Conservation (phyloP, 2,888 invertebrate genomes). For the Apodemia zela region DNA sequence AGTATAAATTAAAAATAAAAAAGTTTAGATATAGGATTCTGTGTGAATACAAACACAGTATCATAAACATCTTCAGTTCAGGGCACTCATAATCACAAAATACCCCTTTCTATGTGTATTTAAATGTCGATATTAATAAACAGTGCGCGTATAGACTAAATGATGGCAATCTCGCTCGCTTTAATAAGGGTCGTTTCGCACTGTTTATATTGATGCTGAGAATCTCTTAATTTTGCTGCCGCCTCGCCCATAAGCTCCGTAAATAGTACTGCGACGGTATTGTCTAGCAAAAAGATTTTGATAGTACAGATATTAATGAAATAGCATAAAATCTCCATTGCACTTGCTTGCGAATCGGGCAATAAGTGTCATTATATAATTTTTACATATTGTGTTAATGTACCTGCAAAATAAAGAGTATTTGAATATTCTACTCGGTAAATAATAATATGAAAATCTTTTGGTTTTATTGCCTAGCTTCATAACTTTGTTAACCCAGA, state of each 20-base stretch:
- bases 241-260: slow-evolving; percentile 47
- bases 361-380: too few species aligned
- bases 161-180: slow-evolving; percentile 35
- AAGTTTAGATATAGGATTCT: too few species aligned
- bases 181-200: slow-evolving; percentile 65
- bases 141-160: slow-evolving; percentile 26
- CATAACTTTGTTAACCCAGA: too few species aligned
- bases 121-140: slow-evolving; percentile 27
- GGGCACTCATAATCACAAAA: background rate
- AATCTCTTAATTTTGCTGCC: slow-evolving; percentile 72
- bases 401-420: too few species aligned
- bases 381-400: too few species aligned
- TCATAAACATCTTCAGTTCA: background rate
- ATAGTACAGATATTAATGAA: background rate
- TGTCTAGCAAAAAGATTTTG: background rate
- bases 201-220: slow-evolving; percentile 55
- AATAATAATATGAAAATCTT: too few species aligned
- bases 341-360: too few species aligned
- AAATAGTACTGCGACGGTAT: slow-evolving; percentile 47
- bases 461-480: too few species aligned
- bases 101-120: slow-evolving; percentile 17
- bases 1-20: too few species aligned
- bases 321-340: too few species aligned
- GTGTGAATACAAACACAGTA: background rate
- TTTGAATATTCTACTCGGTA: too few species aligned